Conservation (phyloP, 2,888 invertebrate species). For the Taenaris catops region DNA sequence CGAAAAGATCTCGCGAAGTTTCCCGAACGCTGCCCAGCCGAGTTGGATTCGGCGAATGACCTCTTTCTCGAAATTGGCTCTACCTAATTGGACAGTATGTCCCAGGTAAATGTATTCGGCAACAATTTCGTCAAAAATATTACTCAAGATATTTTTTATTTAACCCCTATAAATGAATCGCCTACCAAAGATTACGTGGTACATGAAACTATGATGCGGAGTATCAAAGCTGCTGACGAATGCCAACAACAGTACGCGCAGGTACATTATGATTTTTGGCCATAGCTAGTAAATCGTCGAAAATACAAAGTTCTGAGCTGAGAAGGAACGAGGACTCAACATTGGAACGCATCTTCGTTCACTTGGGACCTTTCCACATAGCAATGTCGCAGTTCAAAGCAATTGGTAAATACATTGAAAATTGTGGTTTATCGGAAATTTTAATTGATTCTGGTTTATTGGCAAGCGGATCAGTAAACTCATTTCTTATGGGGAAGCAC, state of each 20-base stretch:
- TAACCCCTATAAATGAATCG: conserved; percentile 32
- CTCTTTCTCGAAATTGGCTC: too few species aligned
- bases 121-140: conserved; percentile 7
- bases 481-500: conserved; percentile 34
- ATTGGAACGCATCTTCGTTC: conserved; percentile 28
- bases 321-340: conserved; percentile 14
- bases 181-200: conserved; percentile 30
- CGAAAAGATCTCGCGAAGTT: too few species aligned
- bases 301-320: conserved; percentile 22
- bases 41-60: too few species aligned
- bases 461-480: conserved; percentile 31
- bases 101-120: neutral
- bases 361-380: conserved; percentile 31
- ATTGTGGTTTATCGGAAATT: conserved; percentile 28
- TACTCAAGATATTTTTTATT: conserved; percentile 26
- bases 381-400: conserved; percentile 33
- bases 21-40: too few species aligned
- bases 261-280: conserved; percentile 32
- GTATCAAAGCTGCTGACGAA: conserved; percentile 23
- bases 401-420: conserved; percentile 32
- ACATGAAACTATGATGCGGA: conserved; percentile 29
- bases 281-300: conserved; percentile 27
- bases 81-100: too few species aligned
- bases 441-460: conserved; percentile 30
- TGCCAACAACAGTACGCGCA: conserved; percentile 19